Conservation (phyloP, 64 coral and sea anemone species). For the Anthopleura sola region DNA sequence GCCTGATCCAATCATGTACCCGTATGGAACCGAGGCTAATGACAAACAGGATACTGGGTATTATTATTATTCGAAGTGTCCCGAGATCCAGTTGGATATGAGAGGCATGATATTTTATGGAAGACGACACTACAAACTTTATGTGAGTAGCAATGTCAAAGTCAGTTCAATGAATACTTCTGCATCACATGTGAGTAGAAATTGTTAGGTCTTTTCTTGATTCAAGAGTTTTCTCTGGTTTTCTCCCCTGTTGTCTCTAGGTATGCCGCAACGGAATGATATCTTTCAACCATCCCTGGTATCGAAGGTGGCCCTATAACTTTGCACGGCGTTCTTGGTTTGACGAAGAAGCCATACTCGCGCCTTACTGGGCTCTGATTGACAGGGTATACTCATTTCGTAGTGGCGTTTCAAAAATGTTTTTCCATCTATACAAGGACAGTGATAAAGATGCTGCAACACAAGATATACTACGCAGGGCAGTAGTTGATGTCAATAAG, state of each 20-base stretch:
- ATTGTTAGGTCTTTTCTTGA: too few species aligned
- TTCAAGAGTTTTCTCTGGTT: too few species aligned
- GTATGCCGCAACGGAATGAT: constrained; percentile 20
- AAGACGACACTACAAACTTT: constrained; percentile 4
- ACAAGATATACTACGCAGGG: neutral
- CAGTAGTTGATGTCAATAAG: neutral
- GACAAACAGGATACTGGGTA: neutral
- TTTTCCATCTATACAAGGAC: constrained; percentile 11
- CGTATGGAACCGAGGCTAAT: neutral
- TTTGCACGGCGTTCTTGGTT: constrained; percentile 7
- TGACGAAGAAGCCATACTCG: neutral
- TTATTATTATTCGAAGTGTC: neutral
- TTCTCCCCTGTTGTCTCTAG: neutral
- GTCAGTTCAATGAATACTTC: neutral
- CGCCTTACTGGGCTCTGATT: constrained; percentile 15
- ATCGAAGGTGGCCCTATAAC: constrained; percentile 9
- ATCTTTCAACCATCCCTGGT: constrained; percentile 2
- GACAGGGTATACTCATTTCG: neutral
- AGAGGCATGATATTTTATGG: neutral
- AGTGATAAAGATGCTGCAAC: neutral
- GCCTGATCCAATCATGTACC: neutral
- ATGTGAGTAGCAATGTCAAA: neutral
- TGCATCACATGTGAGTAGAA: too few species aligned
- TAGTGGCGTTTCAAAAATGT: neutral
- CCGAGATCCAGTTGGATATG: neutral